Evolutionary conservation across 2,888 invertebrate species (phyloP).

Genomic region (Schizotus pectinicornis): DNA sequence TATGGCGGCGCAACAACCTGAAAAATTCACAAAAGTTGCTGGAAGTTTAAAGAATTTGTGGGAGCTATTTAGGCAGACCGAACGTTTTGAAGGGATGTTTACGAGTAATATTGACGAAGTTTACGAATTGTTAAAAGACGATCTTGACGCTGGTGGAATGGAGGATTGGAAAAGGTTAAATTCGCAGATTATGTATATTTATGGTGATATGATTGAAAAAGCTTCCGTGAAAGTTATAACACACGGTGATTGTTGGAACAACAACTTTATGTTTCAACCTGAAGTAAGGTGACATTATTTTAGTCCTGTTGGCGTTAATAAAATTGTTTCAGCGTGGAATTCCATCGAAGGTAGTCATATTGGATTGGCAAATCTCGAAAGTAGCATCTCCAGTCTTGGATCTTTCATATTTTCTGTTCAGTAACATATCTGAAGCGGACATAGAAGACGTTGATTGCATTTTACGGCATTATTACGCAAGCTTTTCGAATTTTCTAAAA

Average conservation of each 20-base stretch:
- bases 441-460: slow-evolving; percentile 27
- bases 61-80: neutral
- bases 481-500: slow-evolving; percentile 20
- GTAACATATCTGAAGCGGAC: slow-evolving; percentile 20
- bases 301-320: no score
- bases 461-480: slow-evolving; percentile 30
- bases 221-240: slow-evolving; percentile 14
- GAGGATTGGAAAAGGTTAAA: neutral
- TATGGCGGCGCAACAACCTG: slow-evolving; percentile 1
- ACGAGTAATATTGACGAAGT: neutral
- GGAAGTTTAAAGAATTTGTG: neutral
- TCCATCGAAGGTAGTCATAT: no score
- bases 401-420: slow-evolving; percentile 35
- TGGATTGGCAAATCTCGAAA: slow-evolving; percentile 35
- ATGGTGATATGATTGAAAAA: neutral
- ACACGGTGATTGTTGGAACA: slow-evolving; percentile 31
- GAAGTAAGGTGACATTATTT: slow-evolving; percentile 2
- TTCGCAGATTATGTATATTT: neutral
- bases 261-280: slow-evolving; percentile 25
- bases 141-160: slow-evolving; percentile 1
- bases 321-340: neutral
- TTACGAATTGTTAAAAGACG: slow-evolving; percentile 2
- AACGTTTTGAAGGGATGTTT: neutral
- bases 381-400: slow-evolving; percentile 31
- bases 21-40: neutral